These are phyloP conservation scores for Nesometra sesokonis DNA, from an alignment of 35 echinoderm and acorn worm species.

Conservation along the genomic window DNA sequence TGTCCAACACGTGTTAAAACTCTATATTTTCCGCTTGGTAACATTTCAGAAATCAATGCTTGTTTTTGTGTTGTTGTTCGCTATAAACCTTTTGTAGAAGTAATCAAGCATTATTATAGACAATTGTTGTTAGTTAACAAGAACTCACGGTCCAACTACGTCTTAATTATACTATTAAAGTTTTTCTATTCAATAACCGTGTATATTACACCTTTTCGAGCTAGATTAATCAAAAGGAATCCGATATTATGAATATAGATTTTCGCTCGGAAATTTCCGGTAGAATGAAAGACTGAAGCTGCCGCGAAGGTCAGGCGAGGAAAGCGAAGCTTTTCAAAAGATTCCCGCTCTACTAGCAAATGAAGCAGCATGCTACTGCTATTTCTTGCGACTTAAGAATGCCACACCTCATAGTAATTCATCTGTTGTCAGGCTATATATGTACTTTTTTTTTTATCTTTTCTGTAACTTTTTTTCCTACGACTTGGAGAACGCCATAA, in stretches of 20 bases:
- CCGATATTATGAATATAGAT: slow-evolving; percentile 1
- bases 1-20: too few species aligned
- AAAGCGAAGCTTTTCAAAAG: not conserved
- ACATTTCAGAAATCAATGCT: too few species aligned
- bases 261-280: not conserved
- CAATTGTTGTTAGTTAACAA: not conserved
- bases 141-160: not conserved
- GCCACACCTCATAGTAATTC: too few species aligned
- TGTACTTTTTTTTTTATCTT: too few species aligned
- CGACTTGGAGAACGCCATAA: too few species aligned
- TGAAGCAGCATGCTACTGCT: too few species aligned
- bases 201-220: not conserved
- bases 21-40: too few species aligned
- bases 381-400: too few species aligned
- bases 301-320: not conserved
- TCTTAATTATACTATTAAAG: not conserved
- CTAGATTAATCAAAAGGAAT: not conserved
- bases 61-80: not conserved
- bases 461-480: too few species aligned
- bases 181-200: not conserved
- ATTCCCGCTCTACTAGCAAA: too few species aligned
- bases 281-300: not conserved
- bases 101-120: not conserved
- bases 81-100: not conserved
- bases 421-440: too few species aligned